Base-by-base conservation (phyloP, 2,888 invertebrate genomes). In the Oxyteleia sp. region DNA sequence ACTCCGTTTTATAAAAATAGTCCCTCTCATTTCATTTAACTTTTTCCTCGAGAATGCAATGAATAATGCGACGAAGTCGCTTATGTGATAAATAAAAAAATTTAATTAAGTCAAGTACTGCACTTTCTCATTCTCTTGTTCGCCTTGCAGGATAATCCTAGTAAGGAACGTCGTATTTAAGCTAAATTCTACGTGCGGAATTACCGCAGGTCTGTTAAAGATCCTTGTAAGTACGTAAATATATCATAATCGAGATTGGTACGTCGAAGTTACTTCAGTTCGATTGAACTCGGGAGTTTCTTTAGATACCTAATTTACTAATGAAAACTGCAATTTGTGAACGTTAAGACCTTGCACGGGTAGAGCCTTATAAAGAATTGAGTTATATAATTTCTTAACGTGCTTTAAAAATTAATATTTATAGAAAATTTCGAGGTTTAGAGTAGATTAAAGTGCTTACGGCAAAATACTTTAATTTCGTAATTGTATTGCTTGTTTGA, bases 1-100 rank as follows among this genome's bases (percentile, higher is more conserved):
- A n/a, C n/a, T n/a, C 10, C 8, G 29, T 4, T 68, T 41, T 51
- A 32, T 29, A 66, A 66, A 69, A 47, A 57, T 55, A 69, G 18
- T 29, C 43, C 18, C 4, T 47, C 47, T 66, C 41, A 10, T 43
- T 43, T 55, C 35, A 41, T 66, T 66, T 41, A 49, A 63, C 23
- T 18, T 64, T 41, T 26, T 15, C 8, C 26, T 23, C n/a, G 16
- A 45, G 45, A 47, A 43, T 29, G 29, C 26, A 18, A 29, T 32
- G 45, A 32, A 43, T 32, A 45, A 63, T 63, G 29, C 45, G 26
- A 47, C 20, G 10, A 16, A 45, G 16, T 10, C 23, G 1, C 26
- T 63, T 29, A 45, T 63, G 29, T 26, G n/a, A 43, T 29, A 63
- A 45, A 63, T 38, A 20, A 38, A 18, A n/a, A 63, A 45, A 26